Conservation (phyloP, 2,113 vertebrate species). For the Lepisosteus osseus region DNA sequence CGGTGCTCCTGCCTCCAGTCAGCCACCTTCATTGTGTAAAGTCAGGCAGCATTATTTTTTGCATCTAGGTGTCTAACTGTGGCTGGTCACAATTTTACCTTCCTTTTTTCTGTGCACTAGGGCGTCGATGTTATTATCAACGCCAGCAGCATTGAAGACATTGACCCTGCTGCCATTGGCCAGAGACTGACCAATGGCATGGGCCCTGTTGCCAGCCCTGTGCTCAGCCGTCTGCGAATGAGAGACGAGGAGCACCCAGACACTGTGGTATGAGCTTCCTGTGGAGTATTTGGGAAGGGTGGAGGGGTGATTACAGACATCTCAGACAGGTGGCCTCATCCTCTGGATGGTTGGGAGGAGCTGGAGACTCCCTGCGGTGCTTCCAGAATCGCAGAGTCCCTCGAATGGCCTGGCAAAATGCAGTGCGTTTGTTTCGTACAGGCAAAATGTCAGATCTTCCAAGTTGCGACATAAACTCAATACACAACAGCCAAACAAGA, state of each 20-base stretch:
- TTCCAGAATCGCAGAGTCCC: too few species aligned
- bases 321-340: too few species aligned
- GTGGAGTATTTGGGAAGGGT: background rate
- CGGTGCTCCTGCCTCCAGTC: too few species aligned
- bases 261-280: slow-evolving; percentile 68
- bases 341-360: background rate
- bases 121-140: slow-evolving; percentile 89
- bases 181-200: slow-evolving; percentile 90
- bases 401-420: too few species aligned
- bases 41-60: too few species aligned
- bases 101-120: slow-evolving; percentile 43
- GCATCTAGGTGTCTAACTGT: too few species aligned
- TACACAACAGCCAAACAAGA: too few species aligned
- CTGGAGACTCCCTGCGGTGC: background rate
- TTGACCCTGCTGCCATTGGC: slow-evolving; percentile 85
- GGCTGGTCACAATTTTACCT: background rate
- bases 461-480: too few species aligned
- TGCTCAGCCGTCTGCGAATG: slow-evolving; percentile 84
- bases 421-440: too few species aligned
- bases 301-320: too few species aligned
- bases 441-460: too few species aligned
- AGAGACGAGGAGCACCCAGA: slow-evolving; percentile 75
- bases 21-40: too few species aligned
- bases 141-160: slow-evolving; percentile 93
- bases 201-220: slow-evolving; percentile 79